phyloP scores from a whole-genome alignment of 92 coral and sea anemone genomes.

The Meandrina meandrites region DNA sequence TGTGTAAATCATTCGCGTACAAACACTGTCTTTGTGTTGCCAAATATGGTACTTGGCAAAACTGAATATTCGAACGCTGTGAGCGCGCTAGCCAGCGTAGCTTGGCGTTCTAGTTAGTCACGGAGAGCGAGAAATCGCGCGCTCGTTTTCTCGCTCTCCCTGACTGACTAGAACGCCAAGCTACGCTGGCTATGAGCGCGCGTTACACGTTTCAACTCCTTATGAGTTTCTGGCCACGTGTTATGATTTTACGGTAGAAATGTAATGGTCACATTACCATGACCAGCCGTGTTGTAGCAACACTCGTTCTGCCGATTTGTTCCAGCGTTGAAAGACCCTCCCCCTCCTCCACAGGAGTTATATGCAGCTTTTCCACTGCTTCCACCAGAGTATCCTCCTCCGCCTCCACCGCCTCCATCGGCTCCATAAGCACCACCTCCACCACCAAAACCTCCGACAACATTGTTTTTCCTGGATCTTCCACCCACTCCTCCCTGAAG shows the following conservation, averaged over 20 bases:
- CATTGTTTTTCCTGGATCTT: background rate
- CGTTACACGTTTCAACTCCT: too few species aligned
- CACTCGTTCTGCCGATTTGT: background rate
- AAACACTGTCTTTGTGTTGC: too few species aligned
- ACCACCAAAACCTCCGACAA: background rate
- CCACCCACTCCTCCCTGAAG: conserved; percentile 6
- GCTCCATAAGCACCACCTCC: background rate
- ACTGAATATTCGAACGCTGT: too few species aligned
- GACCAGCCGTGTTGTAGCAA: background rate
- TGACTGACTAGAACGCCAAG: too few species aligned
- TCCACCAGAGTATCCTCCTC: background rate
- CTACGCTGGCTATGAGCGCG: too few species aligned
- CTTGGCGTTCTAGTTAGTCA: too few species aligned
- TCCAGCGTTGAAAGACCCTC: background rate
- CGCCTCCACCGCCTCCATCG: background rate
- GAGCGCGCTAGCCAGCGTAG: too few species aligned
- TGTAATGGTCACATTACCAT: background rate
- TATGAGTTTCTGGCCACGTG: too few species aligned
- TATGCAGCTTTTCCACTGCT: background rate
- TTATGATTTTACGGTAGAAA: background rate
- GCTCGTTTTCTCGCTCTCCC: too few species aligned
- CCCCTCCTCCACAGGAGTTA: background rate
- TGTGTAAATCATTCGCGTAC: too few species aligned
- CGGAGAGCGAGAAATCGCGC: too few species aligned
- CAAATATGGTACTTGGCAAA: too few species aligned